These are phyloP conservation scores for Pavo muticus DNA, from an alignment of 2,113 vertebrate species.

Conservation along the genomic window DNA sequence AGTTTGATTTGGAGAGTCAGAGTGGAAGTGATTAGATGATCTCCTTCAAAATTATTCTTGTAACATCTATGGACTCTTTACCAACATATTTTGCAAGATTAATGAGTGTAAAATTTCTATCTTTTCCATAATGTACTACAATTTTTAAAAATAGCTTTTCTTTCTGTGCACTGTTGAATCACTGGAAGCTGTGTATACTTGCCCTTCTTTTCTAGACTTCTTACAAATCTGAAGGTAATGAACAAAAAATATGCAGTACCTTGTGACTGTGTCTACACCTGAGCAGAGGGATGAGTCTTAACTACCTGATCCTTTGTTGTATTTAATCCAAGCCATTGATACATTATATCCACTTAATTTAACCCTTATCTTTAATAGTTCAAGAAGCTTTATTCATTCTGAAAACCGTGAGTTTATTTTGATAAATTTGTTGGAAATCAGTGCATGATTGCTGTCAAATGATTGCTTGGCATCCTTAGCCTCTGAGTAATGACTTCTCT, in stretches of 20 bases:
- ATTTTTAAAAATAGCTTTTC: neutral
- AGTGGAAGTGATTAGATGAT: constrained; percentile 41
- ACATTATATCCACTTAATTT: neutral
- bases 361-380: neutral
- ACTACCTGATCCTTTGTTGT: neutral
- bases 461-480: neutral
- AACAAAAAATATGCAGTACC: neutral
- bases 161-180: neutral
- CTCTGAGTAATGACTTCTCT: neutral
- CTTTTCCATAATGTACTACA: neutral
- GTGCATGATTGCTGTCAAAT: neutral
- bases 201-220: neutral
- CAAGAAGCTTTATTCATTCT: neutral
- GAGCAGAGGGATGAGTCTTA: neutral
- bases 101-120: neutral
- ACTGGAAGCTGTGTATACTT: neutral
- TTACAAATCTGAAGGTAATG: neutral
- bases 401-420: neutral
- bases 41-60: neutral
- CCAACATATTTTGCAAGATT: neutral
- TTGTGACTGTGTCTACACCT: neutral
- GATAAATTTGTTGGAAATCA: neutral
- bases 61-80: neutral
- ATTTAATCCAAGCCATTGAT: neutral
- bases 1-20: constrained; percentile 53